Conservation (phyloP, 2,888 invertebrate genomes). For the Ceramica pisi region DNA sequence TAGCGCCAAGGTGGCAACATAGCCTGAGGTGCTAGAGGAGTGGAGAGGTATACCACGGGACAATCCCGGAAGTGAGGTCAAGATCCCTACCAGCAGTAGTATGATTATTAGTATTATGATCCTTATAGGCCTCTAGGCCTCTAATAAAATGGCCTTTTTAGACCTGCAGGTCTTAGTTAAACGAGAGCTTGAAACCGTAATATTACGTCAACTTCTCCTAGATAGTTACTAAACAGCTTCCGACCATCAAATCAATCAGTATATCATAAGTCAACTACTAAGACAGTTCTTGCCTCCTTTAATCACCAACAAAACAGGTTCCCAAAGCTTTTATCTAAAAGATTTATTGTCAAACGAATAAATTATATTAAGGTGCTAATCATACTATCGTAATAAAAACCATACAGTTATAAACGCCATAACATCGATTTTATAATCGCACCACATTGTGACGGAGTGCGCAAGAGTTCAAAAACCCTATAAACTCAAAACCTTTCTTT, state of each 20-base stretch:
- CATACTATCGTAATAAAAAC: slow-evolving; percentile 29
- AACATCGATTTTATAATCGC: slow-evolving; percentile 57
- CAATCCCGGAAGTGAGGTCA: too few relatives aligned
- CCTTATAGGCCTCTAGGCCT: too few relatives aligned
- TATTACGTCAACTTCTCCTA: background rate
- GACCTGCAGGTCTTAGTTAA: too few relatives aligned
- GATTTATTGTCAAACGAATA: slow-evolving; percentile 36
- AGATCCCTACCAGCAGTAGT: too few relatives aligned
- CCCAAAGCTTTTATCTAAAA: slow-evolving; percentile 20
- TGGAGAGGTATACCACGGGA: too few relatives aligned
- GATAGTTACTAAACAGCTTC: background rate
- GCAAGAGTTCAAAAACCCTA: slow-evolving; percentile 80
- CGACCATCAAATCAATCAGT: slow-evolving; percentile 5
- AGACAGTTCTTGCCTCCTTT: background rate
- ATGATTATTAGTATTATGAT: too few relatives aligned
- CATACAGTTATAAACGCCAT: slow-evolving; percentile 42
- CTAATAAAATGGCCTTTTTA: too few relatives aligned
- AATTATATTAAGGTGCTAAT: slow-evolving; percentile 24
- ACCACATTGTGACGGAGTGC: slow-evolving; percentile 64
- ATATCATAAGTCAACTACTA: background rate
- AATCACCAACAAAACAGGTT: slow-evolving; percentile 19
- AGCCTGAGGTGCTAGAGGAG: too few relatives aligned
- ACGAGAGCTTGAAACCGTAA: background rate
- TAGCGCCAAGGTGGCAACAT: too few relatives aligned
- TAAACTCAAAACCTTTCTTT: slow-evolving; percentile 80